These are phyloP conservation scores for Acanthornis magna DNA, from an alignment of 2,797 vertebrate genomes.

Conservation along the genomic window DNA sequence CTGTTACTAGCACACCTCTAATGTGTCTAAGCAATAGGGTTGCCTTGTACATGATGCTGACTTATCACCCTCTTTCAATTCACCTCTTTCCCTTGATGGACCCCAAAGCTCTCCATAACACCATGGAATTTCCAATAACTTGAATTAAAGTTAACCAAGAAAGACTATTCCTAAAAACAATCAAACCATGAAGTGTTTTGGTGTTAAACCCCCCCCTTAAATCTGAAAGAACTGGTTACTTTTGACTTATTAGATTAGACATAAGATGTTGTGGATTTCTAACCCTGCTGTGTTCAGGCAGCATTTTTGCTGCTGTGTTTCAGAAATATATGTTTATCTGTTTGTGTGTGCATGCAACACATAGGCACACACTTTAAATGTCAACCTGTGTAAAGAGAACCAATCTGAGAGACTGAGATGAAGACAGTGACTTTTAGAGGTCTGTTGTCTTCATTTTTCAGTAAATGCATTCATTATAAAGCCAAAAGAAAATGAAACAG, in stretches of 20 bases:
- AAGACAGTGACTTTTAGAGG: not conserved
- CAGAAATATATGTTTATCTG: not conserved
- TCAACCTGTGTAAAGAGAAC: not conserved
- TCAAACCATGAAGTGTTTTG: not conserved
- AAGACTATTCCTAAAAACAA: not conserved
- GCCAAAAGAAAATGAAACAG: not conserved
- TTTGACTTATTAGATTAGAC: not conserved
- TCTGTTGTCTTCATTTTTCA: not conserved
- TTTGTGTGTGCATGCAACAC: not conserved
- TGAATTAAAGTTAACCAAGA: not conserved
- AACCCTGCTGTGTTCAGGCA: not conserved
- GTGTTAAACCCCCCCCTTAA: fast-evolving
- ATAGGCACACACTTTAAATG: not conserved
- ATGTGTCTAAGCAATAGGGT: not conserved
- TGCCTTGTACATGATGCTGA: not conserved
- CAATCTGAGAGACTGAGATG: not conserved
- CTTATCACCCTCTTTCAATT: not conserved
- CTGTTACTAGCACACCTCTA: not conserved
- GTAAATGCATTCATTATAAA: not conserved
- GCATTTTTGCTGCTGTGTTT: not conserved
- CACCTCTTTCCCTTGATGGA: not conserved
- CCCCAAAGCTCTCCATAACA: not conserved
- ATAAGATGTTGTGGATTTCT: not conserved
- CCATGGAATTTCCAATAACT: not conserved
- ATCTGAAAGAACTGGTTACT: not conserved